Conservation (phyloP, 2,113 vertebrate species). For the Neofelis nebulosa region DNA sequence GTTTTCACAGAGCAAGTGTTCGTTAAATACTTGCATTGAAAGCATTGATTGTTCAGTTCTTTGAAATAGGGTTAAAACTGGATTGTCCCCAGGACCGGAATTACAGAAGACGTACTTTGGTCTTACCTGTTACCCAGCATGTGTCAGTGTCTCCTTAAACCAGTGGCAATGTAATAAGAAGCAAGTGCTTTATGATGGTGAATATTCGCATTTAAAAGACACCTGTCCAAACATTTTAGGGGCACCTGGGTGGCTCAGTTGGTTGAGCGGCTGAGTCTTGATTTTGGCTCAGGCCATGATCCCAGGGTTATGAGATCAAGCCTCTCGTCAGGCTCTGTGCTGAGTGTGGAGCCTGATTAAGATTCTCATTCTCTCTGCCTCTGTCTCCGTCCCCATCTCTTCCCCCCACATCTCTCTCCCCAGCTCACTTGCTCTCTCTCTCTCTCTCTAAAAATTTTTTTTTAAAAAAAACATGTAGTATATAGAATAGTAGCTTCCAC, state of each 20-base stretch:
- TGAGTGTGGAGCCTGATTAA: no score
- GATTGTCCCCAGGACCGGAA: neutral
- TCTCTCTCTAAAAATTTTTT: no score
- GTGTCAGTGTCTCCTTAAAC: neutral
- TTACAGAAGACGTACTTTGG: neutral
- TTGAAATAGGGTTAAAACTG: neutral
- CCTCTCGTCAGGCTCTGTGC: no score
- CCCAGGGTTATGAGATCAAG: no score
- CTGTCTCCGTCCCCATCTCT: no score
- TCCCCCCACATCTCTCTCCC: no score
- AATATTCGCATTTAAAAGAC: neutral
- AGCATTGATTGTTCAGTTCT: neutral
- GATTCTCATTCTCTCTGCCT: no score
- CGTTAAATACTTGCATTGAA: neutral
- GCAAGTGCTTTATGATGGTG: neutral
- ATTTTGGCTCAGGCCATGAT: no score
- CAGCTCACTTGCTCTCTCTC: no score
- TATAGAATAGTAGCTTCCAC: neutral
- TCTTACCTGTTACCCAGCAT: neutral
- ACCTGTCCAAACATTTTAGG: neutral
- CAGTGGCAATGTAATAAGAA: neutral
- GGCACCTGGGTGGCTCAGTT: no score
- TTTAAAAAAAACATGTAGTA: neutral
- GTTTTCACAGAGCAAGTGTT: neutral
- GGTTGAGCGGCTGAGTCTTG: no score